Evolutionary conservation across 1,140 invertebrate species (phyloP).

Genomic region (Phthorimaea operculella): DNA sequence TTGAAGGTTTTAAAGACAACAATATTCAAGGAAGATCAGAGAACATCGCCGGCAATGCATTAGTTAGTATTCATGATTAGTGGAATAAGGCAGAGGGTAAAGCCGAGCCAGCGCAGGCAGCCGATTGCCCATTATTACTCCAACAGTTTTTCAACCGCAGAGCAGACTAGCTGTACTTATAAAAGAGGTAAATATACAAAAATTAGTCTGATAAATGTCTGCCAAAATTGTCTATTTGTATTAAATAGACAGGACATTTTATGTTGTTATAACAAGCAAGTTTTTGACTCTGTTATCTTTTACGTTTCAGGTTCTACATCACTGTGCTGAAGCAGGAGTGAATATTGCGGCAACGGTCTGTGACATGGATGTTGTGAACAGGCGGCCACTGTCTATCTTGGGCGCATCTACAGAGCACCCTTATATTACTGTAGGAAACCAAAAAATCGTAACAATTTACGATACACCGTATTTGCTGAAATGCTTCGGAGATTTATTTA

Average conservation of each 20-base stretch:
- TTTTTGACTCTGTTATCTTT: background rate
- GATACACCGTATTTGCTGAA: slow-evolving; percentile 4
- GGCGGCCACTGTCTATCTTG: background rate
- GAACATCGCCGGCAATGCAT: slow-evolving; percentile 9
- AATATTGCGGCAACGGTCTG: background rate
- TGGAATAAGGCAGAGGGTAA: slow-evolving; percentile 12
- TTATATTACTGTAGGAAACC: background rate
- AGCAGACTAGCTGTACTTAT: slow-evolving; percentile 13
- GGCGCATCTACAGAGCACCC: background rate
- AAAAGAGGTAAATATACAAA: slow-evolving; percentile 13
- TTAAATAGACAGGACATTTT: too few species aligned
- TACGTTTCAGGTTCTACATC: background rate
- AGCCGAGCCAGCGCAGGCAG: too few species aligned
- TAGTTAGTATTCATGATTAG: slow-evolving; percentile 16
- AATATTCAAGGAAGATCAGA: slow-evolving; percentile 13
- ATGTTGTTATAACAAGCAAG: too few species aligned
- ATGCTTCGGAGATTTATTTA: slow-evolving; percentile 7
- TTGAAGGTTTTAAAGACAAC: slow-evolving; percentile 17
- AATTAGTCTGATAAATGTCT: too few species aligned
- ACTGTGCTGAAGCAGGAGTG: background rate
- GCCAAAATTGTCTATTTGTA: too few species aligned
- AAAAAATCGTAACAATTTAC: background rate
- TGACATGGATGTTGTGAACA: background rate
- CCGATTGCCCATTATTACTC: slow-evolving; percentile 10
- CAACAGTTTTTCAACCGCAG: slow-evolving; percentile 8